These are phyloP conservation scores for Ylistrum balloti DNA, from an alignment of 1,140 invertebrate genomes.

Conservation along the genomic window DNA sequence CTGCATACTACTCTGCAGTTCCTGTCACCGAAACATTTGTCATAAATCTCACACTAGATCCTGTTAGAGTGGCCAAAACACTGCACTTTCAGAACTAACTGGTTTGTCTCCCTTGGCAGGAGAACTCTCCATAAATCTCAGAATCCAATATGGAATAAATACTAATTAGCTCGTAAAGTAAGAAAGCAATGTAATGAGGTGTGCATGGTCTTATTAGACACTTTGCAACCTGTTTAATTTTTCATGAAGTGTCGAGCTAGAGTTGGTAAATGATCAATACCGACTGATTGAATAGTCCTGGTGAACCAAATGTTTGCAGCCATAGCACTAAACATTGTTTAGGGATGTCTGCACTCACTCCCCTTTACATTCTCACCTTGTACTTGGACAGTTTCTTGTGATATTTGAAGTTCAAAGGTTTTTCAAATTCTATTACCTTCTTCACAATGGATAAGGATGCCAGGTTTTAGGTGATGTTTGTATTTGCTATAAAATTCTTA, in stretches of 20 bases:
- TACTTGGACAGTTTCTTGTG: neutral
- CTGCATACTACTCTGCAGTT: neutral
- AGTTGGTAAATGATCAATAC: neutral
- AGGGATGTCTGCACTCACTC: neutral
- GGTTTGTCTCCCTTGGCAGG: slow-evolving; percentile 12
- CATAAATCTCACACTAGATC: neutral
- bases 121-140: slow-evolving; percentile 28
- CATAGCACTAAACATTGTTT: neutral
- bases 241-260: neutral
- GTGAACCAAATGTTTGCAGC: neutral
- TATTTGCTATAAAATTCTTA: too few species aligned
- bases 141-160: slow-evolving; percentile 28
- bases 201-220: slow-evolving; percentile 20
- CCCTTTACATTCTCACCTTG: neutral
- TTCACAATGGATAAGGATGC: too few species aligned
- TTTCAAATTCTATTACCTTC: too few species aligned
- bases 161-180: slow-evolving; percentile 35
- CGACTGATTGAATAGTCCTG: slow-evolving; percentile 16
- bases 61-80: neutral
- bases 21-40: neutral
- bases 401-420: neutral
- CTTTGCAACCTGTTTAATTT: slow-evolving; percentile 34
- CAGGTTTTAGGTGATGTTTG: too few species aligned
- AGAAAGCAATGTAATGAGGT: slow-evolving; percentile 26
- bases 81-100: neutral